Conservation (phyloP, 2,888 invertebrate species). For the Chymomyza caudatula region DNA sequence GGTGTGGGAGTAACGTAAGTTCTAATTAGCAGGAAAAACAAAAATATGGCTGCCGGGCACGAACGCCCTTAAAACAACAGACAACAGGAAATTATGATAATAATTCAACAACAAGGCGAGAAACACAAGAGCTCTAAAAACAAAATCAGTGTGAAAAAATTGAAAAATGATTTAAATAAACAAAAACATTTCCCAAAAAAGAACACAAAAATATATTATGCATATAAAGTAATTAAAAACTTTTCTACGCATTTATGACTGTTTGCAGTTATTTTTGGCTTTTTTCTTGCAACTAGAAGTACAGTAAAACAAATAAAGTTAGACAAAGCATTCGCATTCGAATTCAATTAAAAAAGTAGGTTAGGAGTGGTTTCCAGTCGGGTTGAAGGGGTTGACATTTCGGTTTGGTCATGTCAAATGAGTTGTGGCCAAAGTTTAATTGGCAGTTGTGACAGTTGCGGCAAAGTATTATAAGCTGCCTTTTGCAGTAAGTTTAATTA, state of each 20-base stretch:
- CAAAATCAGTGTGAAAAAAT: constrained; percentile 20
- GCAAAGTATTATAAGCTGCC: not conserved
- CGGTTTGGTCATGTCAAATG: not conserved
- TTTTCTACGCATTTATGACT: constrained; percentile 60
- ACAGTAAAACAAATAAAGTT: not conserved
- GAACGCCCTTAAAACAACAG: constrained; percentile 1
- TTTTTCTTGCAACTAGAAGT: constrained; percentile 12
- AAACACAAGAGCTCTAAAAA: constrained; percentile 13
- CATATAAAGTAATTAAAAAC: constrained; percentile 70
- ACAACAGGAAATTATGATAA: constrained; percentile 66
- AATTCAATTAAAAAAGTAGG: not conserved
- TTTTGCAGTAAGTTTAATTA: not conserved
- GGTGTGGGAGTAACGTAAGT: constrained; percentile 37
- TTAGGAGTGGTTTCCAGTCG: not conserved
- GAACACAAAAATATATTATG: constrained; percentile 34
- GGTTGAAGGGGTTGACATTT: not conserved
- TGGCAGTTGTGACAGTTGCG: constrained; percentile 22
- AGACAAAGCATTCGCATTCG: not conserved
- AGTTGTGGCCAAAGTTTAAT: constrained; percentile 31
- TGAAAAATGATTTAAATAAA: constrained; percentile 63
- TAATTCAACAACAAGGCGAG: constrained; percentile 42
- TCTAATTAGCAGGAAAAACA: constrained; percentile 55
- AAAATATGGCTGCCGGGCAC: constrained; percentile 2
- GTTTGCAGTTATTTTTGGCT: constrained; percentile 28
- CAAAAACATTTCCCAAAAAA: constrained; percentile 16